Evolutionary conservation across 2,113 vertebrate genomes (phyloP), one percentile per base, ranked within the genome.

Genomic region (Lynx canadensis): DNA sequence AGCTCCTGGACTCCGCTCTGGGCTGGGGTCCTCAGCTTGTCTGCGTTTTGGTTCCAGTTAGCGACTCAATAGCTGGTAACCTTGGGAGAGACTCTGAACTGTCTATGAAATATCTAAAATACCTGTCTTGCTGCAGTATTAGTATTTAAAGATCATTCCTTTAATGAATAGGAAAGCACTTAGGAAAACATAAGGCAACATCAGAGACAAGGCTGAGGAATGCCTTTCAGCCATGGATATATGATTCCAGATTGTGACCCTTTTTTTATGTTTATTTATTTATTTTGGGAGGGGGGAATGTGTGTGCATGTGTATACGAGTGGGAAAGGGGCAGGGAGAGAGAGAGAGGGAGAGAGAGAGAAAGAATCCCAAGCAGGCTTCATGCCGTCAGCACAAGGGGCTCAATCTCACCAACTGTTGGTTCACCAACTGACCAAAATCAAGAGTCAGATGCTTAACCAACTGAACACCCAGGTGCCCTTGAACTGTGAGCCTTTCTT

Each of bases 161-260:
- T 87, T 96, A 87, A 95, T 86, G 48, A 96, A 74, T 66, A 84
- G 38, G 19, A 85, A 90, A 93, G n/a, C 89, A 81, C 68, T 96
- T 91, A 91, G 85, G 14, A 94, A 97, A 95, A 29, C 63, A 65
- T 57, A 89, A 98, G 29, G 15, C 68, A 76, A 18, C n/a, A 45
- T 86, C 78, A 88, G 93, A 96, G 55, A 33, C 71, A 95, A 94
- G 33, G 19, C 48, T 29, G 80, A 71, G 55, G 79, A 94, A 88
- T 81, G 27, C 45, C 52, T 68, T 82, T 93, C 50, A 81, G 69
- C 69, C n/a, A 25, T 45, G 33, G 90, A 55, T 90, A 76, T 85
- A 81, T 18, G 29, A 78, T 81, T 69, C 5, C 5, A 71, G 33
- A 87, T 82, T 63, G 15, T 50, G 95, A 92, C 85, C 79, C 55